Conservation (phyloP, 2,113 vertebrate species). For the Nerophis lumbriciformis region DNA sequence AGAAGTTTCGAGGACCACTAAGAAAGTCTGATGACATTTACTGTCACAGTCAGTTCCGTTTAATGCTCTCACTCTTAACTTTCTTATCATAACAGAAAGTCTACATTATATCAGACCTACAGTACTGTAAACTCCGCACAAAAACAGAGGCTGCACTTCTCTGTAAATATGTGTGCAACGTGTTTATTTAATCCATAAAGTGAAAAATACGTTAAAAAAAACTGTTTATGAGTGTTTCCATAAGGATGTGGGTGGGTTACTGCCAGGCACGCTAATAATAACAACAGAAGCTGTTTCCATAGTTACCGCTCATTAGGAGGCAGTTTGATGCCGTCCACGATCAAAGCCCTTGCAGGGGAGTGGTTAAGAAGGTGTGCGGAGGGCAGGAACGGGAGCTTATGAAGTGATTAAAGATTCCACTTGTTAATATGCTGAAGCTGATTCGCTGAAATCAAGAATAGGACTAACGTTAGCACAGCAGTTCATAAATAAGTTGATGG, state of each 20-base stretch:
- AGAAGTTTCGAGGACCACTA: no score
- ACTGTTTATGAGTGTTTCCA: constrained; percentile 30
- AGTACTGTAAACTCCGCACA: constrained; percentile 11
- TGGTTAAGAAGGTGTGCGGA: constrained; percentile 25
- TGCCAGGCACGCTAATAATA: constrained; percentile 43
- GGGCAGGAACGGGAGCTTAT: neutral
- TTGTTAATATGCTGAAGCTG: neutral
- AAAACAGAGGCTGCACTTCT: constrained; percentile 5
- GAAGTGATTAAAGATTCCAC: constrained; percentile 1
- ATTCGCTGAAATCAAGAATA: neutral
- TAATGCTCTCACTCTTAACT: no score
- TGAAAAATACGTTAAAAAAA: neutral
- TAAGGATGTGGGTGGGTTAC: constrained; percentile 37
- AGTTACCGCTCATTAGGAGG: constrained; percentile 71
- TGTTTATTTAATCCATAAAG: constrained; percentile 21
- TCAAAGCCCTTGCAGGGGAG: constrained; percentile 54
- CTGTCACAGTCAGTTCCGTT: no score
- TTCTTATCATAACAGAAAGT: constrained; percentile 3
- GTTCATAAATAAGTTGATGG: neutral
- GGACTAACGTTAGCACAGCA: no score
- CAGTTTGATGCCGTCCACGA: constrained; percentile 64
- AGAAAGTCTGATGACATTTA: no score
- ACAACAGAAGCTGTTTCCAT: constrained; percentile 66
- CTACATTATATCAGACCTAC: constrained; percentile 4
- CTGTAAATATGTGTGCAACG: neutral